Conservation (phyloP, 2,888 invertebrate genomes). For the Tachina fera region DNA sequence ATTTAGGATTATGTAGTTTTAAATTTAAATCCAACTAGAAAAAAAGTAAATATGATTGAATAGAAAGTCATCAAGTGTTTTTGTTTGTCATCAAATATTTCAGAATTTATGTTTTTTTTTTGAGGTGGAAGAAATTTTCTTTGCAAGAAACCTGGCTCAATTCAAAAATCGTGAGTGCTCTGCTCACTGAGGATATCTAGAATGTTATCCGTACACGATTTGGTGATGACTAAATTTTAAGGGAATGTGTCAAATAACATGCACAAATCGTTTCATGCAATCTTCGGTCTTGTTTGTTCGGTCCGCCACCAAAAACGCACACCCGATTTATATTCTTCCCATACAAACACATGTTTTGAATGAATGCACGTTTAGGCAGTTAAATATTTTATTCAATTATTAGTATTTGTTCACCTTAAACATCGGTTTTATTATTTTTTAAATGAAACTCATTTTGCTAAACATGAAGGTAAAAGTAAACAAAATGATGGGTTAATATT, state of each 20-base stretch:
- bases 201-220: too few species aligned
- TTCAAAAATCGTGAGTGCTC: too few species aligned
- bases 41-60: not conserved
- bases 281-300: too few species aligned
- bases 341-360: not conserved
- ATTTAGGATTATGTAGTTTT: constrained; percentile 53
- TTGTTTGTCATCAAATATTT: constrained; percentile 6
- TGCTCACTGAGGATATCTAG: too few species aligned
- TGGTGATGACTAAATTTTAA: too few species aligned
- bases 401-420: not conserved
- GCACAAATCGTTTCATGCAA: too few species aligned
- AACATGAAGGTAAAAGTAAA: constrained; percentile 28
- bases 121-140: too few species aligned
- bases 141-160: too few species aligned
- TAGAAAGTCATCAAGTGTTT: constrained; percentile 39
- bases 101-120: not conserved
- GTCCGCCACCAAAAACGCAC: too few species aligned
- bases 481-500: constrained; percentile 44
- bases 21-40: constrained; percentile 9
- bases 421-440: not conserved
- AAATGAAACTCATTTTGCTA: constrained; percentile 12
- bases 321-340: too few species aligned
- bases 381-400: not conserved
- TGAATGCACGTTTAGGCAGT: not conserved
- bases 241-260: too few species aligned